Conservation (phyloP, 2,888 invertebrate species). For the Craniophora ligustri region DNA sequence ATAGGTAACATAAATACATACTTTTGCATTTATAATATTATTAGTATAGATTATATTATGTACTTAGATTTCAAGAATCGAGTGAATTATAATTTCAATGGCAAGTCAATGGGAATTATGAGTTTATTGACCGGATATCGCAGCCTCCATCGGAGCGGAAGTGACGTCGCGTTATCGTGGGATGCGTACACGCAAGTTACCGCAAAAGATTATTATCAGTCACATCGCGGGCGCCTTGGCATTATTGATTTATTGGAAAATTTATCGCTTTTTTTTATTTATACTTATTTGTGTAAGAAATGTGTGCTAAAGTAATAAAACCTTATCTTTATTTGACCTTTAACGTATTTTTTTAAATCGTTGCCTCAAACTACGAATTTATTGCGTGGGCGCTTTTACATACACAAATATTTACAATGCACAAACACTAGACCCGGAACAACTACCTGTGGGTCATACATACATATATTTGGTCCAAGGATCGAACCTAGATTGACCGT, state of each 20-base stretch:
- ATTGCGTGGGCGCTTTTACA: not conserved
- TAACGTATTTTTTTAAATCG: too few species aligned
- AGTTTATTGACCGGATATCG: slow-evolving; percentile 70
- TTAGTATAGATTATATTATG: too few species aligned
- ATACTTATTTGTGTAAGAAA: slow-evolving; percentile 9
- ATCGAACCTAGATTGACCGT: too few species aligned
- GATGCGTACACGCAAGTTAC: slow-evolving; percentile 58
- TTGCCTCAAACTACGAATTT: not conserved
- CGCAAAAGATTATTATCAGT: slow-evolving; percentile 49
- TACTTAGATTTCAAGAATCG: too few species aligned
- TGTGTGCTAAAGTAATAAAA: slow-evolving; percentile 4
- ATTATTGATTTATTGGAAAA: slow-evolving; percentile 34
- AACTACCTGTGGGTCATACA: too few species aligned
- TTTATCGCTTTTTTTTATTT: slow-evolving; percentile 19
- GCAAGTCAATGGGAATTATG: slow-evolving; percentile 45
- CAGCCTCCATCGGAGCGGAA: slow-evolving; percentile 67
- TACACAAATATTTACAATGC: too few species aligned
- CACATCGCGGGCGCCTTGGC: slow-evolving; percentile 15
- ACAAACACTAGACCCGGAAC: too few species aligned
- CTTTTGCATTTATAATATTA: too few species aligned
- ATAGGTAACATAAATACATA: too few species aligned
- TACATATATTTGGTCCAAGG: too few species aligned
- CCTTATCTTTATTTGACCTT: too few species aligned
- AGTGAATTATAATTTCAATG: slow-evolving; percentile 14
- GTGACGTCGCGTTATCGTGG: slow-evolving; percentile 61